These are phyloP conservation scores for Suncus etruscus DNA, from an alignment of 2,113 vertebrate species.

Conservation along the genomic window DNA sequence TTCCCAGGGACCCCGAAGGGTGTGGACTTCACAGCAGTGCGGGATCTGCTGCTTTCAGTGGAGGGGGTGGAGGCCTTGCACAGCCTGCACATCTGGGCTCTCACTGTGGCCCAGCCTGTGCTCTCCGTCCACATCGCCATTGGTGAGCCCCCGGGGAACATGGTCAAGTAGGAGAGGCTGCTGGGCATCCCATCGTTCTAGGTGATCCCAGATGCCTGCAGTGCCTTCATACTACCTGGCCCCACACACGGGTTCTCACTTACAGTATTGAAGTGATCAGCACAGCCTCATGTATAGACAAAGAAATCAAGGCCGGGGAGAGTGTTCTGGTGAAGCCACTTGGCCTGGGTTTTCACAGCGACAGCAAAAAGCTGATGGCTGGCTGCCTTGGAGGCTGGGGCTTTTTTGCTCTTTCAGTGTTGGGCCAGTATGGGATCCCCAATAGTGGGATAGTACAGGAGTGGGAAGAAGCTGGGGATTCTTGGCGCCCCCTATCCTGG, in stretches of 20 bases:
- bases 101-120: slow-evolving; percentile 88
- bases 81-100: slow-evolving; percentile 94
- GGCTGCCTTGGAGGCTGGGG: background rate
- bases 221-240: too few species aligned
- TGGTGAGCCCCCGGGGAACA: slow-evolving; percentile 82
- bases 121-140: slow-evolving; percentile 92
- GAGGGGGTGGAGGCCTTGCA: slow-evolving; percentile 90
- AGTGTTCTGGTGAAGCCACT: background rate
- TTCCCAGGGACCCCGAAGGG: slow-evolving; percentile 87
- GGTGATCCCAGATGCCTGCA: too few species aligned
- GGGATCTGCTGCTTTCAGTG: slow-evolving; percentile 88
- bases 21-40: slow-evolving; percentile 87
- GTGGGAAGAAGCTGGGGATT: too few species aligned
- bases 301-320: background rate
- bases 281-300: background rate
- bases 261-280: background rate
- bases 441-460: too few species aligned
- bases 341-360: background rate
- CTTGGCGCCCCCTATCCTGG: background rate
- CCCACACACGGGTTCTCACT: background rate
- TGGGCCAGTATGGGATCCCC: too few species aligned
- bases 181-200: background rate
- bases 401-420: background rate
- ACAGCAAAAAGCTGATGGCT: background rate
- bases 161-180: fast-evolving